Base-by-base conservation (phyloP, 2,797 vertebrate species). In the Galaxias olidus region DNA sequence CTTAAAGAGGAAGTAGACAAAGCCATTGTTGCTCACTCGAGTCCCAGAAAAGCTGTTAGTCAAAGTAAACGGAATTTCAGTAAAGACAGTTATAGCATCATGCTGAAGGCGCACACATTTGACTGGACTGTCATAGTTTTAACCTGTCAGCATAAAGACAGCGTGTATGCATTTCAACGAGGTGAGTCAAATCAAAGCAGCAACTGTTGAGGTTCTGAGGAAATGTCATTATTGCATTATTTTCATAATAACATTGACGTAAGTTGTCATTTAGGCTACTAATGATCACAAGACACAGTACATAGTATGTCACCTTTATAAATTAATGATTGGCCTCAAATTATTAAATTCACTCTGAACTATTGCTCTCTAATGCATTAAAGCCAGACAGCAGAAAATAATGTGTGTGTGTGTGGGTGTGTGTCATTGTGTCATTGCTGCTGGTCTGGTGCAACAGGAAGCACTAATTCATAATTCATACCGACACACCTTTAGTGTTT, bases 111-210 rank as follows among this genome's bases (percentile, higher is more conserved):
- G 30, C 55, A 11, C 19, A 52, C 15, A 0, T 77, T 86, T 63
- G 53, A 74, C 7, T 97, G 95, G 95, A 95, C 94, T 0, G 93
- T 94, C 44, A 72, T 97, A 19, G 90, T 95, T 4, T 88, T 97
- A 48, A 96, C 94, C 0, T 96, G 95, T 69, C 95, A 95, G 15
- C 90, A 95, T 66, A 93, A 91, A 81, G 93, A 95, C 86, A 94
- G 92, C 4, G 92, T 93, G 0, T 85, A 89, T 63, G 84, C 89
- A 15, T 95, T 96, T 76, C 95, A 96, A 77, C 91, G 86, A 90
- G 95, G 95, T 95, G 78, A 86, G 80, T 18, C 20, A 15, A 11
- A 5, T 63, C 65, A 2, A 1, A 0, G 0, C 7, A 43, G 0
- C 11, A 13, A 4, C 20, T 15, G 50, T 42, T n/a, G n/a, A n/a